A percentile compares a stretch with the other conserved stretches of the same genome.
Evolutionary conservation across 2,888 invertebrate genomes (phyloP).

Genomic region (Carcina quercana): DNA sequence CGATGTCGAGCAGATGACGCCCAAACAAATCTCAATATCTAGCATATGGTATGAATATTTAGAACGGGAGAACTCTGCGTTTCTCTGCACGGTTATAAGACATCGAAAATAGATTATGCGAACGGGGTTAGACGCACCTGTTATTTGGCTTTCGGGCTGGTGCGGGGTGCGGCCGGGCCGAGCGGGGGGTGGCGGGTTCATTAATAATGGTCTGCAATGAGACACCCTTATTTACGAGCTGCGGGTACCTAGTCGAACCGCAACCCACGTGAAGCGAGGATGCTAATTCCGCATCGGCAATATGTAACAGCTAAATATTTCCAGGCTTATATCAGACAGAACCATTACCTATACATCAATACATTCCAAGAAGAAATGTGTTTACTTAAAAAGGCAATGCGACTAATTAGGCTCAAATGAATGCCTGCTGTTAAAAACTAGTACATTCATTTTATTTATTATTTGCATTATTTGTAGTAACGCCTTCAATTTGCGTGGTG

Average conservation of each 20-base stretch:
- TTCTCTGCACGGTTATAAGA: constrained; percentile 69
- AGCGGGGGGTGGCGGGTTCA: constrained; percentile 58
- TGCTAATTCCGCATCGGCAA: constrained; percentile 22
- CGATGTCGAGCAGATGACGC: constrained; percentile 69
- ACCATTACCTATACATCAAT: too few species aligned
- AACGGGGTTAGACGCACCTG: constrained; percentile 75
- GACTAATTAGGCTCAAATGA: too few species aligned
- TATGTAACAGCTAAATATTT: too few species aligned
- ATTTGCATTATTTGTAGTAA: too few species aligned
- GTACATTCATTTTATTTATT: too few species aligned
- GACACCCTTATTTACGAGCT: constrained; percentile 71
- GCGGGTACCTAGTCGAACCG: constrained; percentile 54
- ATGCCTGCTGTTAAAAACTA: too few species aligned
- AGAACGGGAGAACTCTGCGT: constrained; percentile 64
- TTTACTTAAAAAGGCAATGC: too few species aligned
- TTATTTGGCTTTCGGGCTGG: constrained; percentile 65
- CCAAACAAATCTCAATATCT: constrained; percentile 71
- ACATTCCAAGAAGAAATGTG: too few species aligned
- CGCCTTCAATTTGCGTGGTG: too few species aligned
- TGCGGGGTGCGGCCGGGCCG: constrained; percentile 38
- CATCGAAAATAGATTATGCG: constrained; percentile 74
- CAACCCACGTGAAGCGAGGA: constrained; percentile 36
- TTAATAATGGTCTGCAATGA: constrained; percentile 72
- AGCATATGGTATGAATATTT: constrained; percentile 71
- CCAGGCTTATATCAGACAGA: too few species aligned